phyloP scores from a whole-genome alignment of 1,140 invertebrate genomes.

The Magallana ariakensis region DNA sequence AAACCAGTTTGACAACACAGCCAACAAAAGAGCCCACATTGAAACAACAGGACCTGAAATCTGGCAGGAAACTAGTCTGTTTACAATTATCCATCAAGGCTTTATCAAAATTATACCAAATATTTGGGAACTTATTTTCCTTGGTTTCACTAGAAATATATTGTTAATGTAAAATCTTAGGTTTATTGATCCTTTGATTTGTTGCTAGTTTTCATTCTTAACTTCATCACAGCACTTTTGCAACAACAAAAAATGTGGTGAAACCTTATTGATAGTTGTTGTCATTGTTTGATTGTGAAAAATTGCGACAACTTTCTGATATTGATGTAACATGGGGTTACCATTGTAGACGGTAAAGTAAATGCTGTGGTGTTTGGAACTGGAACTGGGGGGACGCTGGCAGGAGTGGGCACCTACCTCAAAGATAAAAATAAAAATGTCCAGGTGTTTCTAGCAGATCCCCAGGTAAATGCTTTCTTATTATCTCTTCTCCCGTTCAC shows the following conservation, averaged over 20 bases:
- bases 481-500: background rate
- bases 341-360: slow-evolving; percentile 72
- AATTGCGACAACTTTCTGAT: too few species aligned
- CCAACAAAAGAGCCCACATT: slow-evolving; percentile 79
- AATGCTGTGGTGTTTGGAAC: slow-evolving; percentile 79
- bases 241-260: too few species aligned
- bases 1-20: slow-evolving; percentile 81
- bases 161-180: too few species aligned
- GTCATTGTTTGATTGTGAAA: too few species aligned
- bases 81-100: background rate
- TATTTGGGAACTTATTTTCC: too few species aligned
- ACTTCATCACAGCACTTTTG: too few species aligned
- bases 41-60: slow-evolving; percentile 82
- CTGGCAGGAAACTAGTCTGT: slow-evolving; percentile 79
- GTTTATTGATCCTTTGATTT: too few species aligned
- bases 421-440: slow-evolving; percentile 79
- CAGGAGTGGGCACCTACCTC: slow-evolving; percentile 76
- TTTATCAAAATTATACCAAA: background rate
- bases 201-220: too few species aligned
- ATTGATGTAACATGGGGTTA: too few species aligned
- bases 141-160: too few species aligned
- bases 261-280: too few species aligned
- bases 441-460: slow-evolving; percentile 77
- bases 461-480: slow-evolving; percentile 65
- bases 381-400: slow-evolving; percentile 79